Conservation (phyloP, 92 coral and sea anemone genomes). For the Zoanthus sansibaricus region DNA sequence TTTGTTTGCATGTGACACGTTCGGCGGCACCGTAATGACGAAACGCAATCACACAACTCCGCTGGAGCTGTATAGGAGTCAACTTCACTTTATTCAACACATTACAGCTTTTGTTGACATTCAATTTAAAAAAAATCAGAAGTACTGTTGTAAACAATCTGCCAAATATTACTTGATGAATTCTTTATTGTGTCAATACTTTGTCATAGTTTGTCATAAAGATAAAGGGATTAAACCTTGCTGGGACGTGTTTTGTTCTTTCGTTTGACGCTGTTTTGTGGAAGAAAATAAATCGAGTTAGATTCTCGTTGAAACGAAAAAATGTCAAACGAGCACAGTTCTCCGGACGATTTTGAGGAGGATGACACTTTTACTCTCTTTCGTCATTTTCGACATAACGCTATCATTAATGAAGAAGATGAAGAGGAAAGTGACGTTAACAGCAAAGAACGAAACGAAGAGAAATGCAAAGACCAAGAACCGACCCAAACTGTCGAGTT, state of each 20-base stretch:
- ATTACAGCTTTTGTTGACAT: neutral
- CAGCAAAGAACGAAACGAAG: neutral
- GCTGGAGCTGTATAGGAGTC: too few species aligned
- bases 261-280: neutral
- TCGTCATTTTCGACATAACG: constrained; percentile 43
- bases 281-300: neutral
- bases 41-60: too few species aligned
- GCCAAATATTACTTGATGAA: constrained; percentile 24
- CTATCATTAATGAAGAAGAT: constrained; percentile 42
- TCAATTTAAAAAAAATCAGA: neutral
- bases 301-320: neutral
- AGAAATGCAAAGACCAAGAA: neutral
- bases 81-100: neutral
- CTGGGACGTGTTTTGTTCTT: neutral
- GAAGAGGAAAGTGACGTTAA: constrained; percentile 20
- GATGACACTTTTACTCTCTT: constrained; percentile 25
- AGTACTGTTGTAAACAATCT: constrained; percentile 13
- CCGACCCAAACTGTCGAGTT: neutral
- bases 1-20: too few species aligned
- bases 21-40: too few species aligned
- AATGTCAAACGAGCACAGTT: constrained; percentile 22
- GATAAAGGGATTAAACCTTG: neutral
- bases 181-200: constrained; percentile 3
- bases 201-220: neutral
- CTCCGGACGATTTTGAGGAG: neutral